phyloP scores from a whole-genome alignment of 2,113 vertebrate species.

The Budorcas taxicolor region DNA sequence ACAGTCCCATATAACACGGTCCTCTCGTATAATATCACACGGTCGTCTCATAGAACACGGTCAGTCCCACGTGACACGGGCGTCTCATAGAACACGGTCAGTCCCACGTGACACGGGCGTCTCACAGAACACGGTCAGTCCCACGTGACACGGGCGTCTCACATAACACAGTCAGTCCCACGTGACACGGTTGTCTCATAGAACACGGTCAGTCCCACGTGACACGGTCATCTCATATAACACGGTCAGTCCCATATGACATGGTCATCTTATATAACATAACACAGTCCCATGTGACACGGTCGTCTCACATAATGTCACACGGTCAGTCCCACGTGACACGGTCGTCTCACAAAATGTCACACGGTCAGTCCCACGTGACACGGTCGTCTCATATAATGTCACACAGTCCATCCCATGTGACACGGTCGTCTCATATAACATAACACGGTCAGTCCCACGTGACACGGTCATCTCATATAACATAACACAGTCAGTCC shows the following conservation, averaged over 20 bases:
- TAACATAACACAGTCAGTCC: no score
- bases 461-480: not conserved
- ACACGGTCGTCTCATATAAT: no score
- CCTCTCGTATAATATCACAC: not conserved
- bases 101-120: accelerated
- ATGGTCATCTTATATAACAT: no score
- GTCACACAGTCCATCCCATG: accelerated
- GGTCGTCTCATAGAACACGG: accelerated
- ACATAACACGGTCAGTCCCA: not conserved
- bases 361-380: no score
- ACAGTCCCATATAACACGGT: not conserved
- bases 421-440: no score
- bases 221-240: no score
- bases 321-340: no score
- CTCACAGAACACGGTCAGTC: no score
- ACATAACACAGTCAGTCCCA: no score
- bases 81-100: accelerated
- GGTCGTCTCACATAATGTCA: no score
- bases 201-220: no score
- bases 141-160: accelerated
- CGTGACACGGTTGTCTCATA: no score
- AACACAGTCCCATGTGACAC: accelerated
- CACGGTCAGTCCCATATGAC: not conserved
- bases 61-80: accelerated
- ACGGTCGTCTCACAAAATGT: accelerated